A percentile compares a stretch with the other conserved stretches of the same genome.
These are phyloP conservation scores for Aphyosemion australe DNA, from an alignment of 2,113 vertebrate genomes.

Conservation along the genomic window DNA sequence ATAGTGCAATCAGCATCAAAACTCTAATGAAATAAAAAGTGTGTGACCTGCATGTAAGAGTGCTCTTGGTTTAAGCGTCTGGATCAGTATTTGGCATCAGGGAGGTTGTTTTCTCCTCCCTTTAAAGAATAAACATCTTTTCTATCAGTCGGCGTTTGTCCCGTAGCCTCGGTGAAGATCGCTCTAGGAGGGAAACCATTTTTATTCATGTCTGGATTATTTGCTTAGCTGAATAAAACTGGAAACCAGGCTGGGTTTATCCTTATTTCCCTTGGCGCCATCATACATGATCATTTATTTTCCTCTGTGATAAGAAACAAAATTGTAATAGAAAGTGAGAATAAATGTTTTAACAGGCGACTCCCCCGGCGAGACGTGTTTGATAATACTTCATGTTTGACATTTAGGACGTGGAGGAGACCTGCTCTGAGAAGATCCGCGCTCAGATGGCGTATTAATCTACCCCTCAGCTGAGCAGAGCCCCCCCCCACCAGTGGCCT, in stretches of 20 bases:
- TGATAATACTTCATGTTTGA: slow-evolving; percentile 54
- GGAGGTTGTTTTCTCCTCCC: slow-evolving; percentile 17
- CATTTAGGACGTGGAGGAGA: slow-evolving; percentile 50
- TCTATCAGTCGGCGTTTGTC: not conserved
- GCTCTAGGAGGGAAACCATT: slow-evolving; percentile 12
- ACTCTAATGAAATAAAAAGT: too few species aligned
- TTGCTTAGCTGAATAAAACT: slow-evolving; percentile 45
- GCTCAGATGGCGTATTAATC: slow-evolving; percentile 73
- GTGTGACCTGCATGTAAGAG: too few species aligned
- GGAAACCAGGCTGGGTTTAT: slow-evolving; percentile 47
- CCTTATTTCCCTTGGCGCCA: slow-evolving; percentile 52
- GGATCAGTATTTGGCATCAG: slow-evolving; percentile 52
- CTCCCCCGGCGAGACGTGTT: slow-evolving; percentile 45
- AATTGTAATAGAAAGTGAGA: slow-evolving; percentile 65
- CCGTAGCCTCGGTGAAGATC: not conserved
- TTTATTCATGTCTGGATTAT: slow-evolving; percentile 46
- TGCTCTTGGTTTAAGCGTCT: slow-evolving; percentile 13
- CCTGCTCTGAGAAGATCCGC: slow-evolving; percentile 44
- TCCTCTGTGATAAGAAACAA: slow-evolving; percentile 49
- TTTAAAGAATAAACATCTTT: too few species aligned
- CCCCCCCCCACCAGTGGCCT: slow-evolving; percentile 47
- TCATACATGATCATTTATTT: slow-evolving; percentile 38
- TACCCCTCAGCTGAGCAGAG: slow-evolving; percentile 46
- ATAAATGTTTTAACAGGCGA: slow-evolving; percentile 70
- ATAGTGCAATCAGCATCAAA: too few species aligned